phyloP scores from a whole-genome alignment of 2,113 vertebrate genomes.

The Proteles cristata region DNA sequence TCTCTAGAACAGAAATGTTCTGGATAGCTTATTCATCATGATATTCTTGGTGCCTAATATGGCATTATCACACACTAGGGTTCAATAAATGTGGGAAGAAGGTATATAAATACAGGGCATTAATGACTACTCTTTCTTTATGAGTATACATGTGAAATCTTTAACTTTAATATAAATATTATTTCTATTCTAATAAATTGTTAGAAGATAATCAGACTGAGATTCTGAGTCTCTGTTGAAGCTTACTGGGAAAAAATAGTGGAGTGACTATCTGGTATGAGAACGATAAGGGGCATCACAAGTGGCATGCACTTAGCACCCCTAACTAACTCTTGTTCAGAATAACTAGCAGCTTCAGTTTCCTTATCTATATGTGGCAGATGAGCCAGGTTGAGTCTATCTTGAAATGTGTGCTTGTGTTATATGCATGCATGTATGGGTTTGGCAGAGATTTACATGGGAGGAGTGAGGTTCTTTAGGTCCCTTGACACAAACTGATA shows the following conservation, averaged over 20 bases:
- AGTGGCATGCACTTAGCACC: neutral
- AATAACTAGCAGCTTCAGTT: neutral
- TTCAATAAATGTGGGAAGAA: neutral
- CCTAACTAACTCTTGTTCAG: neutral
- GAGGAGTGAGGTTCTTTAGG: neutral
- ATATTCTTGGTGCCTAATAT: neutral
- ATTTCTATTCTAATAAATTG: neutral
- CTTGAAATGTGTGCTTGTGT: neutral
- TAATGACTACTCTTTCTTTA: neutral
- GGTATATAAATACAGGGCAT: neutral
- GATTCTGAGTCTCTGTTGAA: neutral
- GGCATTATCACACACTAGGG: neutral
- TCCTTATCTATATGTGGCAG: neutral
- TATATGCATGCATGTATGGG: accelerated
- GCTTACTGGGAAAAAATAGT: neutral
- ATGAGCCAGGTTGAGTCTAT: neutral
- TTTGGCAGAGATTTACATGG: neutral
- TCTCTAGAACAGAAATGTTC: neutral
- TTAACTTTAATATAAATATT: neutral
- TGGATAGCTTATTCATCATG: neutral
- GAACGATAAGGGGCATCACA: neutral
- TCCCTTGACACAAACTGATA: neutral
- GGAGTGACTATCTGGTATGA: neutral
- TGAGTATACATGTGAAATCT: neutral
- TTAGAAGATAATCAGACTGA: neutral